Conservation (phyloP, 2,113 vertebrate genomes). For the Mungos mungo region DNA sequence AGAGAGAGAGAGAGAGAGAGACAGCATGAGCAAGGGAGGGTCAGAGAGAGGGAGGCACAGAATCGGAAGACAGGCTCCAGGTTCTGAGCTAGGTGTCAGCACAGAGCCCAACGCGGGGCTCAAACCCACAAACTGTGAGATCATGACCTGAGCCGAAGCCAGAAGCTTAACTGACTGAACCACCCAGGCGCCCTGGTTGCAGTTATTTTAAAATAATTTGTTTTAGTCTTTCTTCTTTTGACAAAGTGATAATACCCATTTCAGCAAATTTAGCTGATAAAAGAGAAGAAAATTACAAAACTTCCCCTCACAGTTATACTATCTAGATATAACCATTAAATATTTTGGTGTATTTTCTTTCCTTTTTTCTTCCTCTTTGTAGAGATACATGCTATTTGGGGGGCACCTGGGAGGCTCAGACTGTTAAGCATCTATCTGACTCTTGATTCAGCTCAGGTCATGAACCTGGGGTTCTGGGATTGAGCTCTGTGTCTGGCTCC, state of each 20-base stretch:
- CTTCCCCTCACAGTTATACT: not conserved
- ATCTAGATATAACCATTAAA: not conserved
- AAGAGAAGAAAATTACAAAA: not conserved
- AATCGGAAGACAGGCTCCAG: too few relatives aligned
- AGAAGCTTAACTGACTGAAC: too few relatives aligned
- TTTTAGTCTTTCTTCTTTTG: slow-evolving; percentile 43
- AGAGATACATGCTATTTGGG: not conserved
- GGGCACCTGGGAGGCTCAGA: not conserved
- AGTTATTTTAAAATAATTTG: not conserved
- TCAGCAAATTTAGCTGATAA: slow-evolving; percentile 7
- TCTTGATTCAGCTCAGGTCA: not conserved
- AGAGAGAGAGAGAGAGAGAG: too few relatives aligned
- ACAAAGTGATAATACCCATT: not conserved
- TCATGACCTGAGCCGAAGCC: too few relatives aligned
- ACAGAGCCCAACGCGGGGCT: too few relatives aligned
- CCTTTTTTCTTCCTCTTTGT: not conserved
- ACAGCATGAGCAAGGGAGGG: too few relatives aligned
- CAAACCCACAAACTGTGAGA: too few relatives aligned
- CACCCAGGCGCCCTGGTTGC: not conserved
- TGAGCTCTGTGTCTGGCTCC: not conserved
- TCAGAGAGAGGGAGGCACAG: too few relatives aligned
- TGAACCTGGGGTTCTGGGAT: not conserved
- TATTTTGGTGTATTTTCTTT: slow-evolving; percentile 22
- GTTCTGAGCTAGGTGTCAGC: too few relatives aligned
- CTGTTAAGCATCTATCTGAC: not conserved